Evolutionary conservation across 2,797 vertebrate genomes (phyloP), one percentile per base, ranked within the genome.

Genomic region (Cebuella pygmaea): DNA sequence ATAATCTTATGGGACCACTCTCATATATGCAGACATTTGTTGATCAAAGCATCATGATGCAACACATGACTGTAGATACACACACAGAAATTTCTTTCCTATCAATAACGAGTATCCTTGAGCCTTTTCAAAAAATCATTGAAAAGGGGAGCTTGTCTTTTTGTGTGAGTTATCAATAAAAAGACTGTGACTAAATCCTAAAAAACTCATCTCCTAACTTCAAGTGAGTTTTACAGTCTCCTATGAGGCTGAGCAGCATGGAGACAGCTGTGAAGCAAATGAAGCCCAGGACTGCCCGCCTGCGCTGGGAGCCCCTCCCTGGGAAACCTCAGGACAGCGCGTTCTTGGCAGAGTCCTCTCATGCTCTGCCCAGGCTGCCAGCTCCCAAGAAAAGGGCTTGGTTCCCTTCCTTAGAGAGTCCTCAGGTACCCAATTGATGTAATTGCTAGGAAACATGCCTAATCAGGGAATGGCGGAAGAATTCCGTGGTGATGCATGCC

Each of bases 311-410:
- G 11, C 57, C 75, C 48, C 70, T 26, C 9, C 8, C 4, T 6
- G 12, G 48, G 75, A 86, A 39, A 22, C 27, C 22, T 55, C 27
- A 11, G 17, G 41, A 19, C 4, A 1, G 6, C 5, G 4, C 1
- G 0, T 26, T 89, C 52, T 30, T 61, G 15, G 17, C 88, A 61
- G 86, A 52, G 36, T 0, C 74, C 33, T 20, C 15, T 3, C 0
- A 0, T n/a, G 19, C 26, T n/a, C 48, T 7, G 13, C 52, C 93
- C 11, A 10, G 10, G 33, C 14, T 33, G 19, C 89, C 52, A 30
- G 36, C 52, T 27, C 61, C 76, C 26, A 46, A 41, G n/a, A 44
- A 85, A 33, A 64, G 33, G 9, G 48, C 4, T 64, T 4, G 0
- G 24, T 14, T 36, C 57, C 36, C 39, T 87, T 79, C 57, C 82